phyloP scores from a whole-genome alignment of 2,797 vertebrate genomes.

The Toxotes lorentzi region DNA sequence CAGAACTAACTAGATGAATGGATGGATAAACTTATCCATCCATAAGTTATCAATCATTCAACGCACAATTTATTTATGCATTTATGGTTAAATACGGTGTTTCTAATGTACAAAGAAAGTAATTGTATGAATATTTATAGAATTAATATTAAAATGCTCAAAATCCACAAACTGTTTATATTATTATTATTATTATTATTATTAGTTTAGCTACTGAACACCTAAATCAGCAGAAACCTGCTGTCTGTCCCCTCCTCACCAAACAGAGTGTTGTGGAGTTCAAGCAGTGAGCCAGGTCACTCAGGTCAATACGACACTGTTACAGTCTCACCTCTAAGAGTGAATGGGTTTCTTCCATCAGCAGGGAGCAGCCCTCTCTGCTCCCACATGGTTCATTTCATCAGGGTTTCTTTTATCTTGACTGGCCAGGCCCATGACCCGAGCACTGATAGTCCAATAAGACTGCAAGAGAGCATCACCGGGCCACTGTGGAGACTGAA shows the following conservation, averaged over 20 bases:
- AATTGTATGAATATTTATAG: not conserved
- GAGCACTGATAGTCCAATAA: constrained; percentile 78
- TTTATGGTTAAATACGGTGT: not conserved
- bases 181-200: no score
- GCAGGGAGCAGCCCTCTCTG: constrained; percentile 70
- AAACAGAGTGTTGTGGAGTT: constrained; percentile 53
- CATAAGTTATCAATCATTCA: constrained; percentile 15
- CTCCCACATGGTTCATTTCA: constrained; percentile 81
- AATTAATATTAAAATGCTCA: not conserved
- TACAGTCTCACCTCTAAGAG: constrained; percentile 77
- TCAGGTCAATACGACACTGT: constrained; percentile 70
- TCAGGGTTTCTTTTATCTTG: constrained; percentile 84
- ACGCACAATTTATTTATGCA: not conserved
- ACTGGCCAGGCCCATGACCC: constrained; percentile 82
- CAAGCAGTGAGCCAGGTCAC: constrained; percentile 67
- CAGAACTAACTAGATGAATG: not conserved
- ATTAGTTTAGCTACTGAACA: constrained; percentile 12
- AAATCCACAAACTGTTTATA: not conserved
- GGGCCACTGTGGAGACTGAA: constrained; percentile 60
- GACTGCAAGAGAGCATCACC: constrained; percentile 67
- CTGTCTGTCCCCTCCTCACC: constrained; percentile 34
- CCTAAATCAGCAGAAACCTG: constrained; percentile 8
- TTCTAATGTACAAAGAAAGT: not conserved
- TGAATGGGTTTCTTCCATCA: constrained; percentile 76
- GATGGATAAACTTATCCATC: not conserved